Conservation (phyloP, 2,797 vertebrate species). For the Meda fulgida region DNA sequence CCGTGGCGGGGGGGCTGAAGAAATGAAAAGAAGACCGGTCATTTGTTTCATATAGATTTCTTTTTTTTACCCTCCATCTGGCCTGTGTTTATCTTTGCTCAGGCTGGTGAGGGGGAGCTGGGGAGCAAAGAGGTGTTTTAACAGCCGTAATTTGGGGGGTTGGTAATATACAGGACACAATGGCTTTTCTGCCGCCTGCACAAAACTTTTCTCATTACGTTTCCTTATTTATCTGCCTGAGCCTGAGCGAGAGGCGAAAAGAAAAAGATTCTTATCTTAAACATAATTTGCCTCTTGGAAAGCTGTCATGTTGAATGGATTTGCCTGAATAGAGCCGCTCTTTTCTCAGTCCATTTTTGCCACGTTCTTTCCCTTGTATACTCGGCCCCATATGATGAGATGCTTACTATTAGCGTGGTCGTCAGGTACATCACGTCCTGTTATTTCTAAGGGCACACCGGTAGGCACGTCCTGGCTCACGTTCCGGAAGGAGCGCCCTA, state of each 20-base stretch:
- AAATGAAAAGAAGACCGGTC: slow-evolving; percentile 82
- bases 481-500: background rate
- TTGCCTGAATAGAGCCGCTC: slow-evolving; percentile 59
- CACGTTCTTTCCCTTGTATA: slow-evolving; percentile 38
- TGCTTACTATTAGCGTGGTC: slow-evolving; percentile 67
- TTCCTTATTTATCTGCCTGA: slow-evolving; percentile 73
- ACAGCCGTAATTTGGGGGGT: slow-evolving; percentile 68
- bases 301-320: slow-evolving; percentile 58
- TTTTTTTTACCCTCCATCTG: slow-evolving; percentile 68
- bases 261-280: slow-evolving; percentile 65
- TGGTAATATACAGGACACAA: slow-evolving; percentile 74
- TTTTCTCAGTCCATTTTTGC: slow-evolving; percentile 57
- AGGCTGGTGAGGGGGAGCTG: slow-evolving; percentile 53
- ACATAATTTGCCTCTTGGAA: slow-evolving; percentile 67
- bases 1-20: slow-evolving; percentile 56
- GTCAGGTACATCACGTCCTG: slow-evolving; percentile 11
- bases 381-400: slow-evolving; percentile 55
- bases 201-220: slow-evolving; percentile 77
- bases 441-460: background rate
- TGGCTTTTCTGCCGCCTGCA: slow-evolving; percentile 61
- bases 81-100: slow-evolving; percentile 77
- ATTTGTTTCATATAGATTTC: slow-evolving; percentile 80
- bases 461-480: background rate
- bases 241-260: slow-evolving; percentile 45
- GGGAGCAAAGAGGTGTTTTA: slow-evolving; percentile 63